A percentile compares a stretch with the other conserved stretches of the same genome.
These are phyloP conservation scores for Panulirus ornatus DNA, from an alignment of 1,140 invertebrate species.

Conservation along the genomic window DNA sequence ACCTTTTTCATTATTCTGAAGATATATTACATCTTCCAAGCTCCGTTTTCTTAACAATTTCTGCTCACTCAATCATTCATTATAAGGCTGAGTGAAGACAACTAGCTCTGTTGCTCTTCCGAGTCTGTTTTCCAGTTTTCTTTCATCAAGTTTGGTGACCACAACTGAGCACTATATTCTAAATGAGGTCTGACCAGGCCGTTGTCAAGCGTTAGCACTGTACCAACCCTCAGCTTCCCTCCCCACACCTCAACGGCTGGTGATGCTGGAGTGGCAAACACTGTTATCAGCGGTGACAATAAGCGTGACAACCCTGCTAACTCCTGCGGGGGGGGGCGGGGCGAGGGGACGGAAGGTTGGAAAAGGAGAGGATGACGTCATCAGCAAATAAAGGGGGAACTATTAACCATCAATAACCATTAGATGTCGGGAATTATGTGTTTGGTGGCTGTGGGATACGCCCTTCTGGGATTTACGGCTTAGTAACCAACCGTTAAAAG, in stretches of 20 bases:
- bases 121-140: too few species aligned
- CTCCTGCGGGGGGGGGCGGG: too few species aligned
- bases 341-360: neutral
- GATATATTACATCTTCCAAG: too few species aligned
- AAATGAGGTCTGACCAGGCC: too few species aligned
- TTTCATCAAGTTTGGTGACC: too few species aligned
- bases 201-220: too few species aligned
- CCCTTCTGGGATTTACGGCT: conserved; percentile 3
- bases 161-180: too few species aligned
- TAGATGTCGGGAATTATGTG: conserved; percentile 16
- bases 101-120: too few species aligned
- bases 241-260: neutral
- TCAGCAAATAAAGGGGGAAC: conserved; percentile 7
- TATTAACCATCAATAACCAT: conserved; percentile 18
- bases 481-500: neutral
- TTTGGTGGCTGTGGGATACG: neutral
- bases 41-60: too few species aligned
- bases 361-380: neutral
- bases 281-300: conserved; percentile 12
- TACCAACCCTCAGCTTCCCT: neutral
- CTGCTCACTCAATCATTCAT: too few species aligned
- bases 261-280: neutral
- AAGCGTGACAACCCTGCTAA: neutral
- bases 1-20: too few species aligned
- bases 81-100: too few species aligned